Percentiles rank a stretch among this genome's conserved stretches.
phyloP scores from a whole-genome alignment of 2,113 vertebrate genomes.

The Anguilla japonica region DNA sequence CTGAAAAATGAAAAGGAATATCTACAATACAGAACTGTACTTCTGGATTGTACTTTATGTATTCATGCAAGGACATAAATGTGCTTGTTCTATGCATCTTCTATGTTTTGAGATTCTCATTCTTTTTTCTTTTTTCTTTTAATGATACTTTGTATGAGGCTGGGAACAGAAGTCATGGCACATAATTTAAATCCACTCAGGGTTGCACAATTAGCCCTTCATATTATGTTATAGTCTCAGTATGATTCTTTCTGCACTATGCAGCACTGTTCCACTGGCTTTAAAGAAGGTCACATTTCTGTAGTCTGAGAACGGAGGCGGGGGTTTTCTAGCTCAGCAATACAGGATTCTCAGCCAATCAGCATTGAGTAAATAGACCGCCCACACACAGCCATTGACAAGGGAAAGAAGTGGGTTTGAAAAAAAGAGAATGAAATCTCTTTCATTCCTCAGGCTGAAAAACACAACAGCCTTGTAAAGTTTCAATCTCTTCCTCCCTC shows the following conservation, averaged over 20 bases:
- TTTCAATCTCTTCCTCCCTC: not conserved
- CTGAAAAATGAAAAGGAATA: no score
- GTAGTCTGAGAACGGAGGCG: not conserved
- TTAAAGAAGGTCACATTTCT: not conserved
- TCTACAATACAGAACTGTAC: no score
- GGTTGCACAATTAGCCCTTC: not conserved
- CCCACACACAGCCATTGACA: not conserved
- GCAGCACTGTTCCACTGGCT: not conserved
- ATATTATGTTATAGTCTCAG: not conserved
- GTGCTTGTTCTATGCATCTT: no score
- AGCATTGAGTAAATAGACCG: not conserved
- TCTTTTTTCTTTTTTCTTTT: no score
- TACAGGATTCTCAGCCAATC: not conserved
- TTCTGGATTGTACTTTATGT: no score
- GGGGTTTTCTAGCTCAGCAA: constrained; percentile 8
- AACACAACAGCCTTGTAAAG: not conserved
- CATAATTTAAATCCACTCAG: not conserved
- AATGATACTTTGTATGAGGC: no score
- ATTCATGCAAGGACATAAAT: no score
- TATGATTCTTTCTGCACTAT: not conserved
- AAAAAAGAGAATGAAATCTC: not conserved
- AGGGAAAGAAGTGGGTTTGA: not conserved
- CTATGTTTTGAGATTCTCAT: no score
- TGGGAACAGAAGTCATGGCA: no score
- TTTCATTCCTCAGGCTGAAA: not conserved